A percentile compares a stretch with the other conserved stretches of the same genome.
These are phyloP conservation scores for Hyppa rectilinea DNA, from an alignment of 2,888 invertebrate species.

Conservation along the genomic window DNA sequence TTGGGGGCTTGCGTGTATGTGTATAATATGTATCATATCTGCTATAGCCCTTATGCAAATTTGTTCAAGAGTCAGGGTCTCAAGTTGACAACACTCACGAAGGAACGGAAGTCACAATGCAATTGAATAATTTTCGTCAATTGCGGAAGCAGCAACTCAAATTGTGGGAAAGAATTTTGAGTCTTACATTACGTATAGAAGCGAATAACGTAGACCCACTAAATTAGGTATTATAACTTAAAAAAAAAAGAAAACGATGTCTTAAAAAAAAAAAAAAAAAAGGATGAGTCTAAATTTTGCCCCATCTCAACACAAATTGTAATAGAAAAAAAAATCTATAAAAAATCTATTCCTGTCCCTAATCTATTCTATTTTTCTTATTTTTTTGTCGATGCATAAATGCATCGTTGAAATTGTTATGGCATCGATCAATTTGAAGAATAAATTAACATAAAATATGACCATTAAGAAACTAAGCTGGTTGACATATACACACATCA, in stretches of 20 bases:
- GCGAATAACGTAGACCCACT: too few relatives aligned
- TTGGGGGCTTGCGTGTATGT: too few relatives aligned
- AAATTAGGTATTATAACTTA: too few relatives aligned
- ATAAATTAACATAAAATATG: too few relatives aligned
- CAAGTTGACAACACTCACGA: constrained; percentile 8
- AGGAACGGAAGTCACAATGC: constrained; percentile 23
- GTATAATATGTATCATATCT: not conserved
- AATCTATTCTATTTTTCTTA: too few relatives aligned
- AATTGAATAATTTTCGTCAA: constrained; percentile 33
- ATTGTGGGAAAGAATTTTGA: constrained; percentile 7
- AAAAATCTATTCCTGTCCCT: too few relatives aligned
- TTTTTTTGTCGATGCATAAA: too few relatives aligned
- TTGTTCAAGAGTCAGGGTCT: not conserved
- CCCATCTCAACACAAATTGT: not conserved
- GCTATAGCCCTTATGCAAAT: not conserved
- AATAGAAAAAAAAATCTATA: too few relatives aligned
- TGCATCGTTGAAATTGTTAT: too few relatives aligned
- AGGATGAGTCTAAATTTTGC: not conserved
- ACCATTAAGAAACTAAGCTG: not conserved
- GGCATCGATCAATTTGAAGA: too few relatives aligned
- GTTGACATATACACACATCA: too few relatives aligned
- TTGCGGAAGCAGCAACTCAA: constrained; percentile 7
- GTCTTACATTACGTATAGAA: not conserved
- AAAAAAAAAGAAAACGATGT: not conserved
- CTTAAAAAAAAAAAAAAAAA: not conserved